These are phyloP conservation scores for Neosalanx taihuensis DNA, from an alignment of 2,797 vertebrate genomes.

Conservation along the genomic window DNA sequence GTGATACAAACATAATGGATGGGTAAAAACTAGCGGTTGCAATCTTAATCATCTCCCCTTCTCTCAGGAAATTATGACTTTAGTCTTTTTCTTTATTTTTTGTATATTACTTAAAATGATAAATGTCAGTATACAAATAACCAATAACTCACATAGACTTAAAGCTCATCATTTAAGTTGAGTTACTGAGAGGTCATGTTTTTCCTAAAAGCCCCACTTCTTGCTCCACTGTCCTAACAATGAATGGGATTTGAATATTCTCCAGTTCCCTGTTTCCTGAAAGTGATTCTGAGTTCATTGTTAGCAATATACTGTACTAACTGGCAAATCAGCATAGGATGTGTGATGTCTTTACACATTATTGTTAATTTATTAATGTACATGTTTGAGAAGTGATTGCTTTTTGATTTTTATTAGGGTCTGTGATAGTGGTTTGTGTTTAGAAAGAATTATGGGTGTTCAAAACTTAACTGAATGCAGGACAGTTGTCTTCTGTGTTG, in stretches of 20 bases:
- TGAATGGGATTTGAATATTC: neutral
- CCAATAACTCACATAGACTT: too few relatives aligned
- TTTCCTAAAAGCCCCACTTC: too few relatives aligned
- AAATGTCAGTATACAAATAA: too few relatives aligned
- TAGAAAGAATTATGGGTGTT: slow-evolving; percentile 29
- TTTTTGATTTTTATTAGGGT: slow-evolving; percentile 7
- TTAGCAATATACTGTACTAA: slow-evolving; percentile 45
- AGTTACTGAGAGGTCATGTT: neutral
- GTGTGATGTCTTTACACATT: slow-evolving; percentile 29
- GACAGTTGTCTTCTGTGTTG: slow-evolving; percentile 10
- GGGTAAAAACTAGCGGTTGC: too few relatives aligned
- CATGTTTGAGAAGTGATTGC: slow-evolving; percentile 12
- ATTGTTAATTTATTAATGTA: slow-evolving; percentile 62
- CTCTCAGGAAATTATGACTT: too few relatives aligned
- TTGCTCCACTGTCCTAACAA: neutral
- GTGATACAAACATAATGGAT: too few relatives aligned
- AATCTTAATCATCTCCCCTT: too few relatives aligned
- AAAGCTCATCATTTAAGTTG: neutral
- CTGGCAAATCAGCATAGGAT: slow-evolving; percentile 28
- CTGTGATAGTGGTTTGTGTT: slow-evolving; percentile 53
- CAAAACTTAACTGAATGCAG: slow-evolving; percentile 24
- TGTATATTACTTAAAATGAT: too few relatives aligned
- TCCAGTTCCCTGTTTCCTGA: slow-evolving; percentile 9
- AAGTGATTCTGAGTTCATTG: slow-evolving; percentile 8
- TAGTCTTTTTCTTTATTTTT: too few relatives aligned